These are phyloP conservation scores for Phylloscopus trochiloides DNA, from an alignment of 2,113 vertebrate genomes.

Conservation along the genomic window DNA sequence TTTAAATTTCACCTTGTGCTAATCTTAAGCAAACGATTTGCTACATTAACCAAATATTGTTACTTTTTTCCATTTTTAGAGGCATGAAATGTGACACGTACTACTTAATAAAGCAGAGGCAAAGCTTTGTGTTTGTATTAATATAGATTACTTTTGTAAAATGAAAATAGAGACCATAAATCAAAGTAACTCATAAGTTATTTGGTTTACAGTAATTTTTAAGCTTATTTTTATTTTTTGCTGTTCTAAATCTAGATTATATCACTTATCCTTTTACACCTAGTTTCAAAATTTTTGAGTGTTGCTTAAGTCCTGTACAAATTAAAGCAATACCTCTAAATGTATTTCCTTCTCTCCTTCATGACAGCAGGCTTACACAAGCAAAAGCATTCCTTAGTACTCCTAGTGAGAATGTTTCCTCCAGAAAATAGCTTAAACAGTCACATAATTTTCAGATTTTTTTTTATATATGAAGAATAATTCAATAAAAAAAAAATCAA, in stretches of 20 bases:
- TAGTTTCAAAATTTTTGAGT: not conserved
- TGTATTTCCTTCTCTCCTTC: not conserved
- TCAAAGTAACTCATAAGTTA: conserved; percentile 59
- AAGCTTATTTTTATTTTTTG: conserved; percentile 11
- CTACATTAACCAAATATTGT: conserved; percentile 29
- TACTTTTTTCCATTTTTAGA: conserved; percentile 12
- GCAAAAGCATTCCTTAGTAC: not conserved
- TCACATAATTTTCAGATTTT: not conserved
- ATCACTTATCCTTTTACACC: not conserved
- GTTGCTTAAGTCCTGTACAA: not conserved
- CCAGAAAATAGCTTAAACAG: not conserved
- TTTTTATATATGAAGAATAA: not conserved
- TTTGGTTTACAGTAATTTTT: conserved; percentile 50
- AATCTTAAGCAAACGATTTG: conserved; percentile 27
- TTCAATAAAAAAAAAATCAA: not conserved
- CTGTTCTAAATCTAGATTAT: not conserved
- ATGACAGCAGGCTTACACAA: not conserved
- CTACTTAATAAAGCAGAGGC: conserved; percentile 50
- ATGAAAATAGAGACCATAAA: conserved; percentile 68
- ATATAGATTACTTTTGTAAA: conserved; percentile 65
- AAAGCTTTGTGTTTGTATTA: conserved; percentile 56
- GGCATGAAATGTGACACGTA: conserved; percentile 19
- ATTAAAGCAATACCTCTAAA: not conserved
- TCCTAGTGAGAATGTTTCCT: not conserved
- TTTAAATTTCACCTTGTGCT: conserved; percentile 39